phyloP scores from a whole-genome alignment of 2,113 vertebrate genomes.

The Ariopsis seemanni region DNA sequence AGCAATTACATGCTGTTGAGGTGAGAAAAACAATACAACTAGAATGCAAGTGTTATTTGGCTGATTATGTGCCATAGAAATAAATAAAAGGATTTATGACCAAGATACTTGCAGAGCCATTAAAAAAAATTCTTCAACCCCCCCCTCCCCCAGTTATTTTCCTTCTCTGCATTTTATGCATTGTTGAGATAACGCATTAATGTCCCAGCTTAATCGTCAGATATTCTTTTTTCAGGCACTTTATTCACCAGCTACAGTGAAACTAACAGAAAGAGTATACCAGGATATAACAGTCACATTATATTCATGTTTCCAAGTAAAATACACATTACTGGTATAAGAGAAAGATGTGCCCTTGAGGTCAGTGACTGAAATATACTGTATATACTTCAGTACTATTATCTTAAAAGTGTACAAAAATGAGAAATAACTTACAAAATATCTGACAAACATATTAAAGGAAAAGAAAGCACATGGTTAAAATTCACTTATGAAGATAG shows the following conservation, averaged over 20 bases:
- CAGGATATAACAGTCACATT: neutral
- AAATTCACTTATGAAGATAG: too few relatives aligned
- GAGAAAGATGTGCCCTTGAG: neutral
- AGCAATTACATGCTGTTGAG: constrained; percentile 37
- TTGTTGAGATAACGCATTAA: neutral
- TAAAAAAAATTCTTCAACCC: neutral
- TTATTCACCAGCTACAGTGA: neutral
- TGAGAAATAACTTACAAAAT: neutral
- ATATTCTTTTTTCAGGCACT: neutral
- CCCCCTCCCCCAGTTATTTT: neutral
- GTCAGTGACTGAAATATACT: too few relatives aligned
- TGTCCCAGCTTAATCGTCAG: neutral
- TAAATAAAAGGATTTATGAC: neutral
- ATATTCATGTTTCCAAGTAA: neutral
- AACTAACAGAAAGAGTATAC: neutral
- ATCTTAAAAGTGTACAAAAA: neutral
- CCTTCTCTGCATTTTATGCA: neutral
- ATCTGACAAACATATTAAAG: neutral
- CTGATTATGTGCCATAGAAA: constrained; percentile 13
- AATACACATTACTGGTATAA: neutral
- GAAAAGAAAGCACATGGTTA: too few relatives aligned
- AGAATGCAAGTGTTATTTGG: constrained; percentile 7
- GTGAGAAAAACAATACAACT: constrained; percentile 22
- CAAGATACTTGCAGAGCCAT: neutral
- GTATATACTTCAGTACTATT: neutral